Conservation (phyloP, 2,113 vertebrate genomes). For the Chionodraco myersi region DNA sequence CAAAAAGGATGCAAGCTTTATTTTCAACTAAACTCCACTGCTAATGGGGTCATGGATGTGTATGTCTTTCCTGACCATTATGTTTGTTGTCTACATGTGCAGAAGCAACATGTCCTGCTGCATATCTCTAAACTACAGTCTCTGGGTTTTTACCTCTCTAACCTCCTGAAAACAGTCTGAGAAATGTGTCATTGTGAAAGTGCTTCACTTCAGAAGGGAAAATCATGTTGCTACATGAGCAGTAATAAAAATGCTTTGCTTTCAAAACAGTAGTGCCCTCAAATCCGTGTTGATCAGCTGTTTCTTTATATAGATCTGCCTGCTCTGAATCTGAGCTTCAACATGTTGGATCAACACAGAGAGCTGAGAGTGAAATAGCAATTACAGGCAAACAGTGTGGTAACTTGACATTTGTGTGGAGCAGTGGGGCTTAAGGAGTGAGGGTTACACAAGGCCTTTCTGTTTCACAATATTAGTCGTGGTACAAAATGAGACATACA, state of each 20-base stretch:
- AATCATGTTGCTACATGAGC: constrained; percentile 59
- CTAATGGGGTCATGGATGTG: constrained; percentile 7
- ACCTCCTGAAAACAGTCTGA: constrained; percentile 4
- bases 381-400: constrained; percentile 50
- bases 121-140: background rate
- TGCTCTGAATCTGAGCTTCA: constrained; percentile 28
- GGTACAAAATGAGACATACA: constrained; percentile 30
- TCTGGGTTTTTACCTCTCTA: constrained; percentile 10
- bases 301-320: constrained; percentile 61
- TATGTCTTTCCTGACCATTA: background rate
- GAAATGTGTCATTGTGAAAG: constrained; percentile 66
- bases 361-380: constrained; percentile 49
- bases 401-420: constrained; percentile 48
- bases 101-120: constrained; percentile 20
- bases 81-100: constrained; percentile 28
- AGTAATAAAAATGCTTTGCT: constrained; percentile 57
- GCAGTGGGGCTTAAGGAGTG: constrained; percentile 18
- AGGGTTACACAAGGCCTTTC: constrained; percentile 21
- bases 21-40: background rate
- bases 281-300: constrained; percentile 70
- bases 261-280: constrained; percentile 58
- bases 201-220: constrained; percentile 39
- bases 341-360: constrained; percentile 47
- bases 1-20: constrained; percentile 1
- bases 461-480: constrained; percentile 36